Evolutionary conservation across 2,888 invertebrate species (phyloP), one percentile per base, ranked within the genome.

Genomic region (Doris montereyensis): DNA sequence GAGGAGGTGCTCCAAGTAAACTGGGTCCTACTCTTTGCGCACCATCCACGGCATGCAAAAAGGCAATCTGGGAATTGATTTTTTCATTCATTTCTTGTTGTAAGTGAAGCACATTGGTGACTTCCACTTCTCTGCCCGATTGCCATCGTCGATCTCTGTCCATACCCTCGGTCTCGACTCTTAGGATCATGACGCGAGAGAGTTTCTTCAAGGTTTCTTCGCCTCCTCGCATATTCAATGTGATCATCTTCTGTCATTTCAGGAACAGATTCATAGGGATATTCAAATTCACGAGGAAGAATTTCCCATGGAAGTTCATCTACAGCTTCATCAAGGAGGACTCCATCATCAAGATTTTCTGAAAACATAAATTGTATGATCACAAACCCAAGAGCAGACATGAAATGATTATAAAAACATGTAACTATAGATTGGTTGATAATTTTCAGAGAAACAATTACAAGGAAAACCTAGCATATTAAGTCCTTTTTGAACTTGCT

Each of bases 191-290:
- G n/a, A n/a, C n/a, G n/a, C n/a, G n/a, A n/a, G n/a, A n/a, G n/a
- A n/a, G n/a, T n/a, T 17, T 41, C 52, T 41, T 41, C 17, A 5
- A 41, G 52, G 5, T 17, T 41, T 34, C 76, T 79, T 4, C 75
- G 4, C 30, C 70, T 68, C 8, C 70, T 70, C 17, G 8, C 52
- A 41, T 71, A 79, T 32, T 52, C 35, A 32, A 71, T 58, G 28
- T 0, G 71, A 4, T 76, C 76, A 79, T 79, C 79, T 26, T 76
- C 71, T 65, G 52, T 30, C 41, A 79, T 72, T 21, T 62, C 60
- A 21, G 79, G 79, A 10, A 76, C 72, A 35, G 34, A 57, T 52
- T 76, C 79, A 79, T 79, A 79, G 1, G 30, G 30, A 26, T 70
- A 58, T n/a, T 79, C 79, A 28, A 57, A n/a, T 26, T 71, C 57